These are phyloP conservation scores for Aleiodes testaceus DNA, from an alignment of 2,888 invertebrate genomes.

Conservation along the genomic window DNA sequence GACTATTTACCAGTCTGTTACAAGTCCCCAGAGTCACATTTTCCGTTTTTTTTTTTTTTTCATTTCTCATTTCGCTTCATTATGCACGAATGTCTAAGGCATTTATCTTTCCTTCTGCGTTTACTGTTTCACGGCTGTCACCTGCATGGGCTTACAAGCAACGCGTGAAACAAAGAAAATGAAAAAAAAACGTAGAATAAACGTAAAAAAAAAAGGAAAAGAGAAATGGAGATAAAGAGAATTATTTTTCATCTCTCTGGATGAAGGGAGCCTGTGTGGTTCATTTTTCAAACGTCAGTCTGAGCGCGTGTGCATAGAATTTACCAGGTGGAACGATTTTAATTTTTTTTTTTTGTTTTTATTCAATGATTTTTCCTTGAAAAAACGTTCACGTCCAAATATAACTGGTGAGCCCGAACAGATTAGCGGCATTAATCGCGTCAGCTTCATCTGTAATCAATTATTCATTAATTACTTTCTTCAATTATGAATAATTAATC, in stretches of 20 bases:
- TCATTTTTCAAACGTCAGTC: conserved; percentile 54
- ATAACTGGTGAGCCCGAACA: conserved; percentile 55
- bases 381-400: conserved; percentile 50
- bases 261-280: not conserved
- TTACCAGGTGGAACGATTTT: conserved; percentile 60
- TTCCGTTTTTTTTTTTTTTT: conserved; percentile 10
- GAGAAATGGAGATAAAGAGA: conserved; percentile 18
- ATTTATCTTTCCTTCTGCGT: conserved; percentile 10
- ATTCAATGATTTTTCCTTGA: not conserved
- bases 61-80: conserved; percentile 15
- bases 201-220: not conserved
- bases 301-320: conserved; percentile 62
- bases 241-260: conserved; percentile 39
- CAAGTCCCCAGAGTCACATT: conserved; percentile 25
- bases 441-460: conserved; percentile 64
- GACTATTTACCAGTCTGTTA: conserved; percentile 2
- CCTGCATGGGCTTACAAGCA: not conserved
- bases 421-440: conserved; percentile 50
- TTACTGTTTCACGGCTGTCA: conserved; percentile 25
- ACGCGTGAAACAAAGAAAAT: not conserved
- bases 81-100: conserved; percentile 32
- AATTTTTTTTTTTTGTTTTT: not conserved
- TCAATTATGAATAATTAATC: too few relatives aligned
- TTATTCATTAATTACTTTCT: not conserved
- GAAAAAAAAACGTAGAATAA: not conserved